These are phyloP conservation scores for Poeciliopsis turneri DNA, from an alignment of 2,797 vertebrate genomes.

Conservation along the genomic window DNA sequence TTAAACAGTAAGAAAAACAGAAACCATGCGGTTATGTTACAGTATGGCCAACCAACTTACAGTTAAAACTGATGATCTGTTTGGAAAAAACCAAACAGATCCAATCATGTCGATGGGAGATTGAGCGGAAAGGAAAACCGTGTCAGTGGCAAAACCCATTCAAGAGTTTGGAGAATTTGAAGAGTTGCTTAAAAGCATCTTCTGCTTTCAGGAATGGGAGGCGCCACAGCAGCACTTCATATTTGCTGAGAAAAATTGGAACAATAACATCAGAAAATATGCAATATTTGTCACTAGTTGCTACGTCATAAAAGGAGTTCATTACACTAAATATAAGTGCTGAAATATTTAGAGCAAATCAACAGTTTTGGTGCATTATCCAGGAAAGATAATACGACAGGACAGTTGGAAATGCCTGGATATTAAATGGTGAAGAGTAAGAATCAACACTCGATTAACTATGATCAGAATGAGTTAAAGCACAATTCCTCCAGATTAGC, in stretches of 20 bases:
- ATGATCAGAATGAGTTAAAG: neutral
- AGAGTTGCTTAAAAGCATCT: neutral
- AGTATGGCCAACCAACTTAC: neutral
- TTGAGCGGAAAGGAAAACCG: neutral
- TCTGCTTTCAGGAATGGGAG: neutral
- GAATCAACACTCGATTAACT: neutral
- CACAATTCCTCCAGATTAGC: neutral
- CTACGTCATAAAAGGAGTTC: neutral
- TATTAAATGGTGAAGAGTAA: neutral
- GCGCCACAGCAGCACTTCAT: neutral
- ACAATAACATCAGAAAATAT: neutral
- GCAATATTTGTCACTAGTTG: neutral
- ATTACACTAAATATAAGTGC: neutral
- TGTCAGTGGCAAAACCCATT: neutral
- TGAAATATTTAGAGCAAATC: neutral
- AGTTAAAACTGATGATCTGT: neutral
- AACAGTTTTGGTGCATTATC: neutral
- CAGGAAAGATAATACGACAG: neutral
- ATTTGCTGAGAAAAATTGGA: neutral
- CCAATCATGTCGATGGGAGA: neutral
- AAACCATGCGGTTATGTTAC: neutral
- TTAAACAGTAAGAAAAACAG: neutral
- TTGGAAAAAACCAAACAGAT: neutral
- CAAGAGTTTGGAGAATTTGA: neutral
- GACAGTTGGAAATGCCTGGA: neutral